A percentile compares a stretch with the other conserved stretches of the same genome.
Conservation (phyloP, 1,140 invertebrate genomes). For the Trachymyrmex cornetzi region DNA sequence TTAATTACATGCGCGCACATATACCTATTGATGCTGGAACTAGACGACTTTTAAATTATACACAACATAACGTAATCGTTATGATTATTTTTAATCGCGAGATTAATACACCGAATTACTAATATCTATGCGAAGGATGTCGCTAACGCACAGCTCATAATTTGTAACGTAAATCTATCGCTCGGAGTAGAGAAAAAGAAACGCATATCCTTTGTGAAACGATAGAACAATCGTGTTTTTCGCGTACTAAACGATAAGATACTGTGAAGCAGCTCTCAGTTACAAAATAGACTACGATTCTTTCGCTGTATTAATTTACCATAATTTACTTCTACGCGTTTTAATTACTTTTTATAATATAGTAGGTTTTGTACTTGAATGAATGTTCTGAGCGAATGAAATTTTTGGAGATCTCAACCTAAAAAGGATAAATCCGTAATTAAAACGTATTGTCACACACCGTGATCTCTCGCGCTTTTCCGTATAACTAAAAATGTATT, state of each 20-base stretch:
- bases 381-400: conserved; percentile 60
- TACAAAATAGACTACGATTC: conserved; percentile 66
- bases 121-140: background rate
- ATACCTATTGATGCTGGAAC: background rate
- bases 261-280: conserved; percentile 10
- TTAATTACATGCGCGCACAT: conserved; percentile 27
- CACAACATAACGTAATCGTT: background rate
- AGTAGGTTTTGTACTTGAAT: conserved; percentile 75
- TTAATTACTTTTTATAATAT: conserved; percentile 27
- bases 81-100: background rate
- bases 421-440: background rate
- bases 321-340: conserved; percentile 31
- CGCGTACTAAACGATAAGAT: conserved; percentile 15
- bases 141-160: background rate
- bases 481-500: conserved; percentile 7
- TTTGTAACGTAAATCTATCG: conserved; percentile 8
- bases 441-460: conserved; percentile 6
- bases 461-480: background rate
- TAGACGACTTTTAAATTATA: background rate
- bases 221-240: background rate
- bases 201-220: background rate
- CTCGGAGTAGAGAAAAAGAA: background rate
- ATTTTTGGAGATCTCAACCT: background rate
- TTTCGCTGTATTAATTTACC: conserved; percentile 41
- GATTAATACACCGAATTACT: conserved; percentile 5